These are phyloP conservation scores for Cebus imitator DNA, from an alignment of 2,113 vertebrate genomes.

Conservation along the genomic window DNA sequence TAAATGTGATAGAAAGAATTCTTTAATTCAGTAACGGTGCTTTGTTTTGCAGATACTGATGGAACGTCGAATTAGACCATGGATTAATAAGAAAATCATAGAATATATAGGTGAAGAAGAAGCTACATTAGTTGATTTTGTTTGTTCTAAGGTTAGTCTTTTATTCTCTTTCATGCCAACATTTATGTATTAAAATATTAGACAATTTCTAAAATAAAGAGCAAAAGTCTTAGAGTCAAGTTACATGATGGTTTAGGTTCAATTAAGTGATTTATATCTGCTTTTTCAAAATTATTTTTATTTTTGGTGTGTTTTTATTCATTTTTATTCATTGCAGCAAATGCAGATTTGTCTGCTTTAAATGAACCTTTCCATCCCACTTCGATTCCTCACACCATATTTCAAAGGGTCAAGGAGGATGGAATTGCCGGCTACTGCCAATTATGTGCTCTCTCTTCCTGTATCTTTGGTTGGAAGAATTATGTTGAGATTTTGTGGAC, in stretches of 20 bases:
- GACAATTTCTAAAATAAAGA: not conserved
- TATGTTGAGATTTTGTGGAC: not conserved
- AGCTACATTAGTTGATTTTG: conserved; percentile 97
- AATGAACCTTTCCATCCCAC: not conserved
- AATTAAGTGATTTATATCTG: not conserved
- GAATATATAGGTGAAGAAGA: conserved; percentile 99
- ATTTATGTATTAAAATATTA: conserved; percentile 20
- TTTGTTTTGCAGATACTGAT: conserved; percentile 90
- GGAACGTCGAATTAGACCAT: conserved; percentile 97
- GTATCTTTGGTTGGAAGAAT: not conserved
- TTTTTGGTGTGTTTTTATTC: too few relatives aligned
- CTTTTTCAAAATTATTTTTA: not conserved
- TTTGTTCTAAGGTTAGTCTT: conserved; percentile 96
- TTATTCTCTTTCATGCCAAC: not conserved
- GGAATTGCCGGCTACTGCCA: not conserved
- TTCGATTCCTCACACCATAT: not conserved
- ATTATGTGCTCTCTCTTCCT: not conserved
- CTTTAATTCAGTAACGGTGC: not conserved
- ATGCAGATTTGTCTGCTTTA: not conserved
- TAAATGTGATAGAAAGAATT: not conserved
- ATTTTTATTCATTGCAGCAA: too few relatives aligned
- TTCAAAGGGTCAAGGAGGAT: not conserved
- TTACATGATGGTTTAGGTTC: not conserved
- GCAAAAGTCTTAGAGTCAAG: not conserved
- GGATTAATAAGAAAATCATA: conserved; percentile 99